A percentile compares a stretch with the other conserved stretches of the same genome.
phyloP scores from a whole-genome alignment of 2,113 vertebrate genomes.

The Bos indicus region DNA sequence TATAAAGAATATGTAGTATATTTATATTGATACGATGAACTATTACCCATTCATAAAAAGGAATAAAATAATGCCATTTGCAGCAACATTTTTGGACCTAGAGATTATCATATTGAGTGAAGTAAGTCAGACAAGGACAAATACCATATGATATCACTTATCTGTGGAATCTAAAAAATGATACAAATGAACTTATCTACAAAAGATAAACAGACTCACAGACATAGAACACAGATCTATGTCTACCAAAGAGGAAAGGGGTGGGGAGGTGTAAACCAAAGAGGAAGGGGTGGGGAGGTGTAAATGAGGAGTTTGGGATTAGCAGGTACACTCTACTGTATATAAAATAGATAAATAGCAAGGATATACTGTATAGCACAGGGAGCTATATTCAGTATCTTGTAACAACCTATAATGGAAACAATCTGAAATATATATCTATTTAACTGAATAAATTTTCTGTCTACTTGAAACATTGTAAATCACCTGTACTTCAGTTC shows the following conservation, averaged over 20 bases:
- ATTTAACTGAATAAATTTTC: background rate
- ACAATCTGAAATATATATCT: background rate
- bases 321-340: background rate
- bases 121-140: background rate
- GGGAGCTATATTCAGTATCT: background rate
- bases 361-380: background rate
- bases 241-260: background rate
- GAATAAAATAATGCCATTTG: background rate
- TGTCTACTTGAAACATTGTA: background rate
- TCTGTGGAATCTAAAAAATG: background rate
- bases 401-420: background rate
- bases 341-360: background rate
- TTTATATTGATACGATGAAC: background rate
- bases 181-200: background rate
- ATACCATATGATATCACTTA: background rate
- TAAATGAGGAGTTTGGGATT: background rate
- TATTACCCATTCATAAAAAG: background rate
- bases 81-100: background rate
- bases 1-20: background rate
- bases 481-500: background rate
- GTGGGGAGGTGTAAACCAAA: background rate
- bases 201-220: background rate
- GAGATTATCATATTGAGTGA: background rate
- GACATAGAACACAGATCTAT: background rate
- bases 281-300: background rate